Conservation (phyloP, 2,888 invertebrate genomes). For the Drosophila multiciliata region DNA sequence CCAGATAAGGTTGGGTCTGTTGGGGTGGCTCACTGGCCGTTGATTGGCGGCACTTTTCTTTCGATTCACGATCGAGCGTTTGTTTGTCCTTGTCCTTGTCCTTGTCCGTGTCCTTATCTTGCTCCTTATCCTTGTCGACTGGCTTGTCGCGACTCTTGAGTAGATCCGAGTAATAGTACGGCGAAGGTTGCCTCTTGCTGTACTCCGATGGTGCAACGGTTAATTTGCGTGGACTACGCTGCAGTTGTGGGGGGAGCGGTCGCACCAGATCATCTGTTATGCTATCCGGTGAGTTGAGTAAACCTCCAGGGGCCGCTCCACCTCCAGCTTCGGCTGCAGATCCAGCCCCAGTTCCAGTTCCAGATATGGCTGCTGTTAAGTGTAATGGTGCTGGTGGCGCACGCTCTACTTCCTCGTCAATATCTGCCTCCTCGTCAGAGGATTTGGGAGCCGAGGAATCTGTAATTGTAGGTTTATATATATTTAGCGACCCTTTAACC, state of each 20-base stretch:
- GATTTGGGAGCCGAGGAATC: constrained; percentile 86
- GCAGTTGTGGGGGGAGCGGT: constrained; percentile 84
- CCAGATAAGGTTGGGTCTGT: constrained; percentile 57
- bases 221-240: constrained; percentile 84
- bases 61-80: constrained; percentile 73
- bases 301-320: constrained; percentile 84
- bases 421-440: constrained; percentile 86
- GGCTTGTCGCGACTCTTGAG: constrained; percentile 85
- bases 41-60: constrained; percentile 83
- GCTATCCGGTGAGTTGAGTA: constrained; percentile 90
- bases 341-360: background rate
- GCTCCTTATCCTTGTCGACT: constrained; percentile 38
- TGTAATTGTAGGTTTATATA: constrained; percentile 15
- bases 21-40: constrained; percentile 86
- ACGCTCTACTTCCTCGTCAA: constrained; percentile 66
- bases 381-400: constrained; percentile 19
- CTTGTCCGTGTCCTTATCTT: constrained; percentile 56
- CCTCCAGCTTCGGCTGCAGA: background rate
- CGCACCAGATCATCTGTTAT: constrained; percentile 86
- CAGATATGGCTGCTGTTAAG: constrained; percentile 9
- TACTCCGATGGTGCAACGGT: constrained; percentile 77
- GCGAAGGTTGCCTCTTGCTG: constrained; percentile 90
- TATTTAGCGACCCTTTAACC: background rate
- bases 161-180: constrained; percentile 93
- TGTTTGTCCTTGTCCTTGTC: constrained; percentile 76